Base-by-base conservation (phyloP, 64 coral and sea anemone species). In the Cladopsammia gracilis region DNA sequence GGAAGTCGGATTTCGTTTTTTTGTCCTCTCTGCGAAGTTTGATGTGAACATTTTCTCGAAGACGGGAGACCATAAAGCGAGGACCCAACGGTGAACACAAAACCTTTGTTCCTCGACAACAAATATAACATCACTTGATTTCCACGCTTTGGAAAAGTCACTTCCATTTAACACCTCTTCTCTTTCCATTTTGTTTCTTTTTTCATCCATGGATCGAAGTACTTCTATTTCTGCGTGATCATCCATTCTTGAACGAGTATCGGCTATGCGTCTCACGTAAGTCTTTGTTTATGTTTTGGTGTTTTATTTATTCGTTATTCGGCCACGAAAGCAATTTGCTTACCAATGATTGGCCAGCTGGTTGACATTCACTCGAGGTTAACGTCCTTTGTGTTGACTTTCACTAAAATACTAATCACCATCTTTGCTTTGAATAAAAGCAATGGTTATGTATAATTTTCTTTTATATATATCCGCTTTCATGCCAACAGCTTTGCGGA, bases 91-190 rank as follows among this genome's bases (percentile, higher is more conserved):
- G 58, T 91, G 89, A 4, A 82, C 77, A 10, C 82, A 47, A 25
- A 90, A 54, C 44, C 48, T 48, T 51, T 64, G 12, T 64, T 72
- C 89, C 6, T 90, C 76, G 0, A 90, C 88, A 1, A 90, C 26
- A 6, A 90, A 69, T 19, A 70, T 64, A 5, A 80, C 60, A 81
- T 90, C 88, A 16, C 88, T 90, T 44, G 78, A 65, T 90, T 51
- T 64, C 88, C 88, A 90, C 24, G 88, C 75, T 43, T 90, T 76
- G 9, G 75, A 80, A 50, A 90, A 90, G 20, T 90, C 88, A 4
- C 16, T 44, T 47, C 12, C 71, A 6, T 48, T 47, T 42, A 75
- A 49, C 2, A 75, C 44, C 9, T 49, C 6, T 47, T 75, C 44
- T 49, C 48, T 47, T 15, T 48, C 43, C 71, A 75, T 75, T 44